Evolutionary conservation across 1,140 invertebrate genomes (phyloP), one percentile per base, ranked within the genome.

Genomic region (Ylistrum balloti): DNA sequence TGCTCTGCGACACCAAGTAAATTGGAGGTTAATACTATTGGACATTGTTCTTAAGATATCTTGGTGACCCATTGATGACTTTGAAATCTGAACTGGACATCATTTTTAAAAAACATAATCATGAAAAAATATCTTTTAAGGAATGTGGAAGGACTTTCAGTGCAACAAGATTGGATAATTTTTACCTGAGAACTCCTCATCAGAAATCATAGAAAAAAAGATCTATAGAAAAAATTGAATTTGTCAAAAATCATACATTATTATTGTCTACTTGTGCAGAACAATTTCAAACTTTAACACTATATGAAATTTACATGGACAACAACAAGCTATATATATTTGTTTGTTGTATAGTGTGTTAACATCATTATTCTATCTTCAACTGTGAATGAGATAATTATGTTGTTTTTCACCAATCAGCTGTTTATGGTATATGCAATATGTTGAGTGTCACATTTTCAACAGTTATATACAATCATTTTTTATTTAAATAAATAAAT

Each of bases 1-100:
- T 99, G 15, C 97, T 99, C 35, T 99, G 99, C 96, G 99, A 99
- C 97, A 99, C 99, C 92, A 99, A 99, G 97, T 99, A 98, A 97
- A 93, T 88, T 35, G 38, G 22, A 28, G n/a, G 35, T 87, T 20
- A 34, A 33, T 1, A 13, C 7, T 20, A 35, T 20, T 34, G 86
- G 33, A 38, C 86, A 87, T 33, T 86, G 20, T 17, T 20, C 33
- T 32, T 33, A 33, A 34, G 33, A 33, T 28, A 87, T 87, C 28
- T 22, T n/a, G 33, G 28, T 20, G 35, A 38, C 33, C 10, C 0
- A n/a, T 34, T 35, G 10, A 0, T 87, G 11, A 33, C 28, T 33
- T 33, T 33, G 11, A 35, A 11, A 34, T 28, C 22, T 33, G 33
- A 28, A 86, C 0, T 33, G 0, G 7, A 87, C 33, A 34, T n/a